Percentiles rank a stretch among this genome's conserved stretches.
Evolutionary conservation across 2,113 vertebrate genomes (phyloP).

Genomic region (Aegithalos caudatus): DNA sequence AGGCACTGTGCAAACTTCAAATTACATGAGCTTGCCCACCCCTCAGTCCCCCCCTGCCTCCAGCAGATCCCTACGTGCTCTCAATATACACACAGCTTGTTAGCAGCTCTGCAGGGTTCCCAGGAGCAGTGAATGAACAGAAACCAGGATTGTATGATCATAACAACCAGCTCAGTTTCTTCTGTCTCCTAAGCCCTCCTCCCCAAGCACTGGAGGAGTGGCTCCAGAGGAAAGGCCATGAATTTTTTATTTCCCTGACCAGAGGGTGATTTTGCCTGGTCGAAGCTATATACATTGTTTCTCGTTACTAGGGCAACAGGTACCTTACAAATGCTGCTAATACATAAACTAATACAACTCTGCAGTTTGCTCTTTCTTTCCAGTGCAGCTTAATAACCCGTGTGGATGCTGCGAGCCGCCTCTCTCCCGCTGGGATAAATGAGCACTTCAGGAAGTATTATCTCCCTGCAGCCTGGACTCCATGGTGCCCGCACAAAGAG

Average conservation of each 20-base stretch:
- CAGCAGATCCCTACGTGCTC: not conserved
- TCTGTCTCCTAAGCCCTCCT: not conserved
- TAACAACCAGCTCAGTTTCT: constrained; percentile 41
- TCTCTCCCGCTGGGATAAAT: constrained; percentile 43
- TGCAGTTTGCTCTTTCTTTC: constrained; percentile 30
- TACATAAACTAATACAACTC: constrained; percentile 27
- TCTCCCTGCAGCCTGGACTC: constrained; percentile 9
- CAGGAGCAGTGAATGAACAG: constrained; percentile 2
- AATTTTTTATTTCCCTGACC: constrained; percentile 40
- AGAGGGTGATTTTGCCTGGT: not conserved
- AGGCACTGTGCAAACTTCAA: not conserved
- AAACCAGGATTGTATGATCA: not conserved
- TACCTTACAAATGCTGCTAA: constrained; percentile 27
- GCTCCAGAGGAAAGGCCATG: not conserved
- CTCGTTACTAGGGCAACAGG: constrained; percentile 27
- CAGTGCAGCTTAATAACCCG: not conserved
- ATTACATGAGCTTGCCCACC: not conserved
- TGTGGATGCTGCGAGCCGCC: constrained; percentile 13
- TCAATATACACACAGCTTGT: constrained; percentile 19
- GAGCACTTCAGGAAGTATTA: constrained; percentile 59
- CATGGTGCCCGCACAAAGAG: not conserved
- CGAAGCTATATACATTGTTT: constrained; percentile 20
- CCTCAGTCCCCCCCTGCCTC: not conserved
- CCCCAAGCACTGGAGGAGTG: not conserved
- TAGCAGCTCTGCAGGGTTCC: constrained; percentile 5